These are phyloP conservation scores for Holocentrus rufus DNA, from an alignment of 2,797 vertebrate species.

Conservation along the genomic window DNA sequence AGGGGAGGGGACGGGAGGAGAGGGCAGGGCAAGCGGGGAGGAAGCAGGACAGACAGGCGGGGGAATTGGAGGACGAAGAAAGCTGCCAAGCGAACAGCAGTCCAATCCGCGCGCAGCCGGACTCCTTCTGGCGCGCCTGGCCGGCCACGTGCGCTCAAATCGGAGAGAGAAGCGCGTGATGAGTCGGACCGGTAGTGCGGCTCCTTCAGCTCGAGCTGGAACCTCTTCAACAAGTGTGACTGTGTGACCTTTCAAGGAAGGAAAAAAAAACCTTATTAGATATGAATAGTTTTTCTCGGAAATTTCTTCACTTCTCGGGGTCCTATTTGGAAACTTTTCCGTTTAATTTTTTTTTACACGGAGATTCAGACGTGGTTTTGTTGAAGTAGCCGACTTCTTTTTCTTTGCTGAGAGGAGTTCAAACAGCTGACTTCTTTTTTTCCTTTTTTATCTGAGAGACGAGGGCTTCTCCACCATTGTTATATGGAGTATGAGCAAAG, in stretches of 20 bases:
- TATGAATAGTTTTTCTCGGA: background rate
- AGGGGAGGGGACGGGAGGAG: background rate
- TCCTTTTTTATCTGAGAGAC: background rate
- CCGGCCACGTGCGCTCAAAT: slow-evolving; percentile 26
- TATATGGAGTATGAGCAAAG: slow-evolving; percentile 1
- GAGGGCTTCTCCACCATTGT: background rate
- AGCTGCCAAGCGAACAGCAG: slow-evolving; percentile 38
- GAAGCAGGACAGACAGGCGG: background rate
- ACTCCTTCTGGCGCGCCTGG: slow-evolving; percentile 43
- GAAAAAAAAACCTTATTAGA: background rate
- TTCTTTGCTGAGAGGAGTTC: background rate
- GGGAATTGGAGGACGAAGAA: slow-evolving; percentile 12
- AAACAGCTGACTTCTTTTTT: background rate
- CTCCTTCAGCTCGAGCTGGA: slow-evolving; percentile 14
- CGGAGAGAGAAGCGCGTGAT: slow-evolving; percentile 20
- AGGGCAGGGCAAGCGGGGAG: slow-evolving; percentile 13
- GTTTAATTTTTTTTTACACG: background rate
- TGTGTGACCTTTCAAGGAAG: background rate
- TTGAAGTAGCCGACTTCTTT: slow-evolving; percentile 4
- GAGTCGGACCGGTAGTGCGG: slow-evolving; percentile 7
- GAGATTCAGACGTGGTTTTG: background rate
- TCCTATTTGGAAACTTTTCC: slow-evolving; percentile 44
- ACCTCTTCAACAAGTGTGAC: slow-evolving; percentile 56
- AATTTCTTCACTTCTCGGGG: slow-evolving; percentile 17
- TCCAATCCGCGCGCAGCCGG: slow-evolving; percentile 43